A percentile compares a stretch with the other conserved stretches of the same genome.
These are phyloP conservation scores for Nymphicus hollandicus DNA, from an alignment of 2,113 vertebrate genomes.

Conservation along the genomic window DNA sequence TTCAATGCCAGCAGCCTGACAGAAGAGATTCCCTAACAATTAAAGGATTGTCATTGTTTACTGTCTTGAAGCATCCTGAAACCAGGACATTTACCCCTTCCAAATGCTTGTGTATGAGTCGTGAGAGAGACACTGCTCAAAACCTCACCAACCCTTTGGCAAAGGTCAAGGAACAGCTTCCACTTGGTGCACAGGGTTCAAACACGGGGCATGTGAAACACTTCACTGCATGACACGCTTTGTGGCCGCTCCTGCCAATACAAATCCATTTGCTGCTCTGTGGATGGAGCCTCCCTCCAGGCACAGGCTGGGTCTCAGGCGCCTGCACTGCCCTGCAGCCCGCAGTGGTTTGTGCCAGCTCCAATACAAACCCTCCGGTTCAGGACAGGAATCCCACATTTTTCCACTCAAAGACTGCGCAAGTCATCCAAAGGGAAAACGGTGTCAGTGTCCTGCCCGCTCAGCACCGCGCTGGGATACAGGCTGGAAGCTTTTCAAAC, in stretches of 20 bases:
- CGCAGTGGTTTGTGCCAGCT: not conserved
- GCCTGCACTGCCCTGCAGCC: not conserved
- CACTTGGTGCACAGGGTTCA: not conserved
- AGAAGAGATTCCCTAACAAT: not conserved
- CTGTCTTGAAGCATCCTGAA: not conserved
- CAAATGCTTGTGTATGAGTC: not conserved
- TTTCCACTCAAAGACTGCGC: not conserved
- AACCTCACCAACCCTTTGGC: not conserved
- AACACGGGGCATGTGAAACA: not conserved
- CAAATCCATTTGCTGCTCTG: not conserved
- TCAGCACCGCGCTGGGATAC: not conserved
- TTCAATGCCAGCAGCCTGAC: not conserved
- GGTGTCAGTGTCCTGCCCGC: fast-evolving
- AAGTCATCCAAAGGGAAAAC: not conserved
- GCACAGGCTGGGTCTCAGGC: not conserved
- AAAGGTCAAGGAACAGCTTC: not conserved
- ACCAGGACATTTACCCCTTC: not conserved
- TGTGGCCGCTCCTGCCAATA: not conserved
- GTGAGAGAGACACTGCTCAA: not conserved
- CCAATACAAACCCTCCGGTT: not conserved
- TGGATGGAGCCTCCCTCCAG: not conserved
- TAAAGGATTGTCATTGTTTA: not conserved
- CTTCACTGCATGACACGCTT: fast-evolving
- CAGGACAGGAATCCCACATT: not conserved
- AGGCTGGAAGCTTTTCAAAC: not conserved